These are phyloP conservation scores for Naso thynnoides DNA, from an alignment of 2,797 vertebrate genomes.

Conservation along the genomic window DNA sequence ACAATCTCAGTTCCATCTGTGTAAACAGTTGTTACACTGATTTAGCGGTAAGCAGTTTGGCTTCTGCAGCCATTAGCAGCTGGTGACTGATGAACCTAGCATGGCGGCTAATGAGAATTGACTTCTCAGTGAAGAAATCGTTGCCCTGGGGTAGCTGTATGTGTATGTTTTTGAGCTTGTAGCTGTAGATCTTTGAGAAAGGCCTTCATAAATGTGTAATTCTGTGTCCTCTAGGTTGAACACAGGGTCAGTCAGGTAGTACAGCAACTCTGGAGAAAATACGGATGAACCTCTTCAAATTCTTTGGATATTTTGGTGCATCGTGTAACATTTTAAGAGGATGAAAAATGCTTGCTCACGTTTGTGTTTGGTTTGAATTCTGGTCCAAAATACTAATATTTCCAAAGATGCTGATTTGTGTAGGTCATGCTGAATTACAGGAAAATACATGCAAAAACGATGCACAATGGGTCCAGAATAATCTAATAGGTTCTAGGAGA, in stretches of 20 bases:
- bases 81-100: constrained; percentile 37
- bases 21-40: constrained; percentile 33
- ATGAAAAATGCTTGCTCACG: neutral
- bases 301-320: neutral
- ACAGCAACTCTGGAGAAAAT: neutral
- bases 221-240: neutral
- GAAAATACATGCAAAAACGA: neutral
- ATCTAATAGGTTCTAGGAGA: constrained; percentile 5
- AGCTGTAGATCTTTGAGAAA: neutral
- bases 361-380: neutral
- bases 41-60: constrained; percentile 33
- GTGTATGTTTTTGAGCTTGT: constrained; percentile 8
- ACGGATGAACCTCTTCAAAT: neutral
- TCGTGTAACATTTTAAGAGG: neutral
- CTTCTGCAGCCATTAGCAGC: constrained; percentile 35
- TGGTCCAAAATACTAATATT: neutral
- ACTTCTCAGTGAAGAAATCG: constrained; percentile 26
- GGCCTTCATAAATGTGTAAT: neutral
- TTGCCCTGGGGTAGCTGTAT: constrained; percentile 6
- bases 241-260: neutral
- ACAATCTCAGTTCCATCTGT: constrained; percentile 13
- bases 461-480: neutral
- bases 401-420: neutral
- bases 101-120: constrained; percentile 41
- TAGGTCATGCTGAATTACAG: constrained; percentile 2